Percentiles rank a stretch among this genome's conserved stretches.
These are phyloP conservation scores for Charina bottae DNA, from an alignment of 2,113 vertebrate species.

Conservation along the genomic window DNA sequence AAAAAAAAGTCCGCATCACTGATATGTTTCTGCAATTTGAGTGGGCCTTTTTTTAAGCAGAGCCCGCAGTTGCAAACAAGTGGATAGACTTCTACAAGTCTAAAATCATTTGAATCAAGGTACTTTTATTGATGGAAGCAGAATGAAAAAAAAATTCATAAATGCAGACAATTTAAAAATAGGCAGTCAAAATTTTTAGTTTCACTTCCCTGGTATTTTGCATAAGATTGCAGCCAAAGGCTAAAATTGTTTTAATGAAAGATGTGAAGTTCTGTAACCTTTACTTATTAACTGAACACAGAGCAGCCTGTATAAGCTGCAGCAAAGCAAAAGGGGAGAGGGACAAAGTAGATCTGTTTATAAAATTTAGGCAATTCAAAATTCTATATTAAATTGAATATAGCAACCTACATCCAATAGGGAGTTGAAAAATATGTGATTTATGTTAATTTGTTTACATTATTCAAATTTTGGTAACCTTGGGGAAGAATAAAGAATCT, in stretches of 20 bases:
- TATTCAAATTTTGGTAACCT: neutral
- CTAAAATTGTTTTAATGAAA: neutral
- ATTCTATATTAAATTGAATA: neutral
- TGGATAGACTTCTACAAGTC: neutral
- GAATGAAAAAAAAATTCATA: neutral
- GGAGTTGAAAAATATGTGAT: neutral
- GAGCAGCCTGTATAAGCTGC: neutral
- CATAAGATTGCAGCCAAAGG: neutral
- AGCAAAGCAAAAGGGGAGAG: neutral
- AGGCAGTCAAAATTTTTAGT: too few relatives aligned
- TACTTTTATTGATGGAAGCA: constrained; percentile 1
- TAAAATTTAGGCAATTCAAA: neutral
- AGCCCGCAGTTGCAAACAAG: neutral
- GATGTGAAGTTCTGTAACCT: too few relatives aligned
- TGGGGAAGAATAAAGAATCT: neutral
- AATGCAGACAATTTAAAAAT: neutral
- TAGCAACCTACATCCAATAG: neutral
- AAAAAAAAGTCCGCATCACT: neutral
- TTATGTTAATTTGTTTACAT: neutral
- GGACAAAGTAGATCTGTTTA: neutral
- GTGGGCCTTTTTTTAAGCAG: neutral
- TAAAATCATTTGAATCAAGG: neutral
- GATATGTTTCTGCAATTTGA: neutral
- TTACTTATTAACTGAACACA: neutral
- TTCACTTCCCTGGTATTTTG: neutral